Base-by-base conservation (phyloP, 2,888 invertebrate species). In the Pegoplata infirma region DNA sequence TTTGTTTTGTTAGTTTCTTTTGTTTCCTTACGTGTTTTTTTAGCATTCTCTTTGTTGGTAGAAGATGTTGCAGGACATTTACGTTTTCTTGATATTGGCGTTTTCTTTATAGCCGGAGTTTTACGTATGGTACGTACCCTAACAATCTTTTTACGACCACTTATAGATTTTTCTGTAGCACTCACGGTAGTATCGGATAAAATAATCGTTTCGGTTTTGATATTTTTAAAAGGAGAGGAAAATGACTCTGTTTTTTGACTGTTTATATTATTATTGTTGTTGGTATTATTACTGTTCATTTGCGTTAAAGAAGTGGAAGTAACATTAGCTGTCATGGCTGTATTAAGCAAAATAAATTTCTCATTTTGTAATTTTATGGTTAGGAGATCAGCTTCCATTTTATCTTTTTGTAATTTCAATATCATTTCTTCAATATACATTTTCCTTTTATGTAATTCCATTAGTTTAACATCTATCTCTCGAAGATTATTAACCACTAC, bases 381-480 rank as follows among this genome's bases (percentile, higher is more conserved):
- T n/a, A 73, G 69, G 75, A 86, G 78, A 67, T 89, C 89, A 25
- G 88, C 81, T 44, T 87, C 86, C 76, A 87, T 86, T 81, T 88
- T 89, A 44, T 89, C 88, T 14, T 87, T 88, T 69, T 89, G 89
- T 23, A 88, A 79, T 69, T 89, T 88, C 19, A 87, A 80, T 16
- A 89, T 88, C 86, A 88, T 87, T 68, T 88, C 88, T 23, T 89
- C 89, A n/a, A 89, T 83, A 53, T 85, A 86, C 73, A 85, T 85
- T 74, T 88, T 88, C 5, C 89, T 85, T 56, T 87, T 87, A 28
- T 88, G 87, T 49, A 88, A 80, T 71, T 88, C 87, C 81, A 88
- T 78, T n/a, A 89, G 81, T 6, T 86, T 86, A 0, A 85, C 82
- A 82, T 89, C 89, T 8, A 88, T 86, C 46, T 89, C 89, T 0